These are phyloP conservation scores for Pristionchus pacificus DNA, from an alignment of 1,140 invertebrate species.

Conservation along the genomic window DNA sequence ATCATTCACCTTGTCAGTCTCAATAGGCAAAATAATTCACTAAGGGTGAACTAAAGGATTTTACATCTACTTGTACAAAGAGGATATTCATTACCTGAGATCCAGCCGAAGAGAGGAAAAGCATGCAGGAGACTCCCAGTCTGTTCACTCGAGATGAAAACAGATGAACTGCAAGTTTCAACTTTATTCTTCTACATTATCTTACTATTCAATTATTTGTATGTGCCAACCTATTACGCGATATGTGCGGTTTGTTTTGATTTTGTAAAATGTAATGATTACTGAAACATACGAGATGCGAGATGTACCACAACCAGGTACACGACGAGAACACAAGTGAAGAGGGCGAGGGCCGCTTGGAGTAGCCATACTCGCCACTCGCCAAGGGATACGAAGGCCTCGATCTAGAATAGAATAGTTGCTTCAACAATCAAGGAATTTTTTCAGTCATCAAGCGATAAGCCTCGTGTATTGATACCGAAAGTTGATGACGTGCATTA, in stretches of 20 bases:
- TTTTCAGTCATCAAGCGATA: too few species aligned
- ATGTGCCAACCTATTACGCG: not conserved
- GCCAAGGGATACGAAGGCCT: constrained; percentile 15
- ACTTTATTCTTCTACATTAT: not conserved
- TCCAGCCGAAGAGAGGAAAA: constrained; percentile 15
- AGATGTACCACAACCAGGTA: constrained; percentile 20
- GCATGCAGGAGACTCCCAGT: constrained; percentile 6
- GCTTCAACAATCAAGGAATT: not conserved
- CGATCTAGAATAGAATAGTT: constrained; percentile 12
- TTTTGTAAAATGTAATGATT: constrained; percentile 1
- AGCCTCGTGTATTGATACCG: too few species aligned
- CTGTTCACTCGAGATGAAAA: not conserved
- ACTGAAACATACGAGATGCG: not conserved
- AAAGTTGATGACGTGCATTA: too few species aligned
- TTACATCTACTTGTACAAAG: not conserved
- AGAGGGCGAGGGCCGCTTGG: constrained; percentile 6
- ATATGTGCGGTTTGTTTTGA: too few species aligned
- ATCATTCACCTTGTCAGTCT: not conserved
- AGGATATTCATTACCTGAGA: not conserved
- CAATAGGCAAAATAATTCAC: not conserved
- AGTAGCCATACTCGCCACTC: not conserved
- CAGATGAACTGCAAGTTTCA: constrained; percentile 5
- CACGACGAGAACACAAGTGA: constrained; percentile 3
- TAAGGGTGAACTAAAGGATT: too few species aligned
- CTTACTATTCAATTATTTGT: not conserved